Base-by-base conservation (phyloP, 2,113 vertebrate genomes). In the Hemibagrus wyckioides region DNA sequence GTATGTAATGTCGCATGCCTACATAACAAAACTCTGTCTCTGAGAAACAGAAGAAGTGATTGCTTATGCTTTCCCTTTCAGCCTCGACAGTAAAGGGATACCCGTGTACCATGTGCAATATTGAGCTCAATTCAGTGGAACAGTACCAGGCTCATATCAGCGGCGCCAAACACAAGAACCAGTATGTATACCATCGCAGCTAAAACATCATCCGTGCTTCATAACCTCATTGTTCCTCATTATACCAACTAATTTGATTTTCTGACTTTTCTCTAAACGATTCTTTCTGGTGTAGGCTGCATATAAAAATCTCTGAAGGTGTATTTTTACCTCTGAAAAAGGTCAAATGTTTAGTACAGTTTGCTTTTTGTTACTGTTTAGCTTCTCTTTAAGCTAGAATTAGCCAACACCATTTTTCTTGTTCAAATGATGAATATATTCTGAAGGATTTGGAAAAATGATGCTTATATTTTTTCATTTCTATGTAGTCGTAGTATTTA, bases 131-230 rank as follows among this genome's bases (percentile, higher is more conserved):
- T 95, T 99, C 98, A 48, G 97, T 99, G 95, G 97, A 98, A 85
- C 98, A 99, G 93, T 99, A 99, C 94, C 97, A 99, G 91, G 98
- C 97, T 91, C 98, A 99, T 85, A 95, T 99, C 95, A 98, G 97
- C 36, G 98, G 98, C 80, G 96, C 97, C 94, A 99, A 99, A 95
- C 98, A 99, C 92, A 98, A 97, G 96, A 98, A 97, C 92, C 97
- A 99, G 98, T 99, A 94, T 95, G 97, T 97, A 94, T 90, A 0
- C 0, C 14, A 13, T n/a, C 71, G 23, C 21, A 8, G 4, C 30
- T 15, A 25, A 56, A 33, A 10, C 80, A 76, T 7, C 57, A 39
- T 41, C 52, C 14, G 1, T 54, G 52, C 13, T 54, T 15, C 52
- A 15, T 54, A 14, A 54, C 52, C 14, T 54, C 14, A 15, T 14